Evolutionary conservation across 1,140 invertebrate species (phyloP).

Genomic region (Mylabris phalerata): DNA sequence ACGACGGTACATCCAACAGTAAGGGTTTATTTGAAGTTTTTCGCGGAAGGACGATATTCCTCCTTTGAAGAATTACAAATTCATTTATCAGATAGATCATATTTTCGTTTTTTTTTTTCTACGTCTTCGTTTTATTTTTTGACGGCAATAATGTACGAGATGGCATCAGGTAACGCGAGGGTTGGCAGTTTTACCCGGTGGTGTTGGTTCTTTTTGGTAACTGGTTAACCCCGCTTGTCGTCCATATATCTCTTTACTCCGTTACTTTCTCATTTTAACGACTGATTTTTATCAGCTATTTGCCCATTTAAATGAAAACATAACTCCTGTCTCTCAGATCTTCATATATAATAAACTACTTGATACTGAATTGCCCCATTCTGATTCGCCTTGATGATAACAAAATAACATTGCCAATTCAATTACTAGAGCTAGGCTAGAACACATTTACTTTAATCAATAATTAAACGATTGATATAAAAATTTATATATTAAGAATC

Average conservation of each 20-base stretch:
- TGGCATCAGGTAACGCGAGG: constrained; percentile 22
- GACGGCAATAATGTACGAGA: constrained; percentile 26
- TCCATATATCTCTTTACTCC: constrained; percentile 22
- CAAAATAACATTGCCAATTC: constrained; percentile 5
- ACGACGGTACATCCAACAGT: not conserved
- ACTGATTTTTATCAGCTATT: constrained; percentile 24
- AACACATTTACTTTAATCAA: not conserved
- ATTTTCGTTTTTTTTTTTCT: no score
- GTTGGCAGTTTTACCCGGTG: constrained; percentile 5
- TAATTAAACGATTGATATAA: no score
- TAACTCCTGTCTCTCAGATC: constrained; percentile 22
- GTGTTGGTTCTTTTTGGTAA: constrained; percentile 6
- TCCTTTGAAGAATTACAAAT: constrained; percentile 13
- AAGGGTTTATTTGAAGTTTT: not conserved
- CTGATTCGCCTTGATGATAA: constrained; percentile 12
- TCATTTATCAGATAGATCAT: constrained; percentile 17
- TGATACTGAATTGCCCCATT: constrained; percentile 19
- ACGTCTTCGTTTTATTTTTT: not conserved
- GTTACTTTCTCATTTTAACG: constrained; percentile 28
- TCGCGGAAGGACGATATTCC: constrained; percentile 9
- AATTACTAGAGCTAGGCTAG: not conserved
- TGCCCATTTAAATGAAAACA: constrained; percentile 26
- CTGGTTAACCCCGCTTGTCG: constrained; percentile 19
- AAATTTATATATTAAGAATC: no score
- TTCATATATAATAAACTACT: constrained; percentile 19